These are phyloP conservation scores for Penaeus indicus DNA, from an alignment of 1,140 invertebrate species.

Conservation along the genomic window DNA sequence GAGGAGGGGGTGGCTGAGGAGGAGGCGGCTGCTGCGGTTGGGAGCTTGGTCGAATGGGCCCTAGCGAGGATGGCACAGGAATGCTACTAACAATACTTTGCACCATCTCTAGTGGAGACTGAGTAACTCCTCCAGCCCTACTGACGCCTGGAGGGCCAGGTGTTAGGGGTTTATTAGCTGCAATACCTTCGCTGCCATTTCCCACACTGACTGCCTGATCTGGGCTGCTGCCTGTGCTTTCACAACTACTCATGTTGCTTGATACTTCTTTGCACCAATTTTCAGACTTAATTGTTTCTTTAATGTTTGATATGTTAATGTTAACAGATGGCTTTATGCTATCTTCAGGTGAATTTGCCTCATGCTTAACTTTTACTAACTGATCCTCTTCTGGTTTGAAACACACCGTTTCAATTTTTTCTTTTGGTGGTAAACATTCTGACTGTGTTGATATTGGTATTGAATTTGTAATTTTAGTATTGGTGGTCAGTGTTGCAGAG, in stretches of 20 bases:
- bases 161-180: conserved; percentile 63
- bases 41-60: conserved; percentile 25
- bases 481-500: conserved; percentile 52
- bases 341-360: conserved; percentile 43
- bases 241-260: conserved; percentile 29
- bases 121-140: conserved; percentile 70
- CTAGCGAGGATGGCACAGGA: conserved; percentile 73
- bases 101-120: conserved; percentile 84
- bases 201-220: conserved; percentile 38
- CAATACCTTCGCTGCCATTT: conserved; percentile 17
- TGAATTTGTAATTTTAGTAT: conserved; percentile 50
- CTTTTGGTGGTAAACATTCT: conserved; percentile 39
- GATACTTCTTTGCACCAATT: conserved; percentile 31
- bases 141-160: conserved; percentile 62
- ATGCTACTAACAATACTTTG: conserved; percentile 84
- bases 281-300: conserved; percentile 49
- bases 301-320: conserved; percentile 34
- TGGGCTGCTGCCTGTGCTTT: conserved; percentile 42
- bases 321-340: conserved; percentile 37
- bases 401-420: conserved; percentile 6
- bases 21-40: conserved; percentile 36
- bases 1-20: conserved; percentile 75
- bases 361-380: conserved; percentile 41
- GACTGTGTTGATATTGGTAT: conserved; percentile 42
- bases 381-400: conserved; percentile 34